A percentile compares a stretch with the other conserved stretches of the same genome.
Evolutionary conservation across 2,113 vertebrate genomes (phyloP).

Genomic region (Poeciliopsis turrubarensis): DNA sequence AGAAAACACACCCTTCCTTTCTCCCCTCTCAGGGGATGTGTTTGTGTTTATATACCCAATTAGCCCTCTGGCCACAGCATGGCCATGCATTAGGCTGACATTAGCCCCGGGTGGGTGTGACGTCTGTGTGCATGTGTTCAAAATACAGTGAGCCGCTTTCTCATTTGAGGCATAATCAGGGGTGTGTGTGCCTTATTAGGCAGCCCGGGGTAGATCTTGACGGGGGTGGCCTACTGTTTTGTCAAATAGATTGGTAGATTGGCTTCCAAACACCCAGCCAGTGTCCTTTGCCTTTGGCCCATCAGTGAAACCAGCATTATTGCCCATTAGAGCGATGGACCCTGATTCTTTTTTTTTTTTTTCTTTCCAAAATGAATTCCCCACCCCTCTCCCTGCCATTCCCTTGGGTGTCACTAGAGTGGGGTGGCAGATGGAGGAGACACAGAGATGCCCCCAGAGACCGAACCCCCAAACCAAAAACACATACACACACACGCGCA

Average conservation of each 20-base stretch:
- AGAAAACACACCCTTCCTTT: slow-evolving; percentile 57
- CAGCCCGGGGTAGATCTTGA: slow-evolving; percentile 53
- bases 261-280: slow-evolving; percentile 64
- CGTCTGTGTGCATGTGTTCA: slow-evolving; percentile 50
- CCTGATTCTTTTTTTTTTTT: slow-evolving; percentile 60
- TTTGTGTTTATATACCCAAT: slow-evolving; percentile 83
- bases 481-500: slow-evolving; percentile 27
- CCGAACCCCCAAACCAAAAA: slow-evolving; percentile 22
- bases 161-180: slow-evolving; percentile 62
- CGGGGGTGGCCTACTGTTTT: slow-evolving; percentile 65
- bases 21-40: slow-evolving; percentile 75
- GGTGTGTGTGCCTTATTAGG: slow-evolving; percentile 70
- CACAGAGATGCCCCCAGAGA: slow-evolving; percentile 81
- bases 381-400: slow-evolving; percentile 73
- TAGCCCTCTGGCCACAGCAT: slow-evolving; percentile 78
- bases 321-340: slow-evolving; percentile 77
- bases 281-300: slow-evolving; percentile 70
- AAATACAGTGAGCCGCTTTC: slow-evolving; percentile 62
- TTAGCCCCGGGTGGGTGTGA: slow-evolving; percentile 72
- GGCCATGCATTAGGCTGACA: slow-evolving; percentile 77
- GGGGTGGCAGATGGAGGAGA: slow-evolving; percentile 84
- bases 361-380: slow-evolving; percentile 66
- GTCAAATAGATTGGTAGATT: slow-evolving; percentile 72
- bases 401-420: slow-evolving; percentile 83
- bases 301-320: slow-evolving; percentile 73